A percentile compares a stretch with the other conserved stretches of the same genome.
Conservation (phyloP, 2,797 vertebrate species). For the Dromococcyx pavoninus region DNA sequence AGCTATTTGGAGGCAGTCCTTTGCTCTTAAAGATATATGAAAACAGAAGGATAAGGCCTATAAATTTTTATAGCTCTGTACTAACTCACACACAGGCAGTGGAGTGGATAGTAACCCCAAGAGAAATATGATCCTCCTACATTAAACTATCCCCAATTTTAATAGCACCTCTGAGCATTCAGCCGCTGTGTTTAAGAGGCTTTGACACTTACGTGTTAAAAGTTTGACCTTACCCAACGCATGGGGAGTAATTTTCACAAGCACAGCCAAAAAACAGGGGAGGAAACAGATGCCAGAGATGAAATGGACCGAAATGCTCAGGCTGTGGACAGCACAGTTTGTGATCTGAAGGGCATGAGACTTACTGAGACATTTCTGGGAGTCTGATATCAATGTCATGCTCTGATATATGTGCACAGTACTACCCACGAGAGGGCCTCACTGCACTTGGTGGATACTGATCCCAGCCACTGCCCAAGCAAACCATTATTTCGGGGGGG, state of each 20-base stretch:
- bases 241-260: neutral
- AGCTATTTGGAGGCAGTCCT: neutral
- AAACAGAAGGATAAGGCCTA: neutral
- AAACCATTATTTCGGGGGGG: neutral
- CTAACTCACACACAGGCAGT: neutral
- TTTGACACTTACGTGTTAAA: neutral
- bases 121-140: neutral
- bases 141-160: neutral
- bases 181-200: neutral
- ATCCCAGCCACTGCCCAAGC: neutral
- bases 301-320: neutral
- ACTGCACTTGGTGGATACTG: neutral
- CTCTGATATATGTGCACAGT: neutral
- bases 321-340: neutral
- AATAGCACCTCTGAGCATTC: neutral
- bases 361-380: neutral
- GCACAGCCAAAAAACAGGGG: neutral
- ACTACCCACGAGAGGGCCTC: neutral
- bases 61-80: constrained; percentile 35
- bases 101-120: neutral
- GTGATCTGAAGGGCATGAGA: neutral
- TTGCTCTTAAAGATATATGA: neutral
- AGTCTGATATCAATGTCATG: neutral
- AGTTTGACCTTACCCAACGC: neutral
- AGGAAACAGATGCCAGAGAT: neutral